Percentiles rank a stretch among this genome's conserved stretches.
phyloP scores from a whole-genome alignment of 2,797 vertebrate species.

The Gallinago solitaria region DNA sequence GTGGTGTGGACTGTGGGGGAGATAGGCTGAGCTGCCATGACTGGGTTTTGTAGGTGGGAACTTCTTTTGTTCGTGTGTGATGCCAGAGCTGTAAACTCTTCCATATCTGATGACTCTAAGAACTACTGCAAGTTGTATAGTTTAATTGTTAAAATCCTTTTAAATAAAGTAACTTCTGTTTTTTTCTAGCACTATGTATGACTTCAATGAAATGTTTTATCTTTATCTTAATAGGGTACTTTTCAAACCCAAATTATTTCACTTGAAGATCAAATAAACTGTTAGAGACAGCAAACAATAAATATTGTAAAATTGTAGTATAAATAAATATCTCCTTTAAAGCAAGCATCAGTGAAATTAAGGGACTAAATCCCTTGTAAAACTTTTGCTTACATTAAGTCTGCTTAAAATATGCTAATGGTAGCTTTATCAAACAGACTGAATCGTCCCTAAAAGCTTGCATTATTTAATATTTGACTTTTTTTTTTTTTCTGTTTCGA shows the following conservation, averaged over 20 bases:
- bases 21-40: background rate
- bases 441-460: background rate
- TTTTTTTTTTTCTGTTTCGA: background rate
- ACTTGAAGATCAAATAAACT: slow-evolving; percentile 20
- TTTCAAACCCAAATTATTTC: slow-evolving; percentile 31
- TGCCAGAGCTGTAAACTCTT: background rate
- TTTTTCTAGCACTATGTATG: background rate
- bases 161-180: background rate
- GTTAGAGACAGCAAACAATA: slow-evolving; percentile 22
- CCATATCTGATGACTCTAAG: background rate
- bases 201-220: background rate
- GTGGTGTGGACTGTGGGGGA: background rate
- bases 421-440: background rate
- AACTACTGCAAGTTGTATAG: background rate
- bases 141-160: background rate
- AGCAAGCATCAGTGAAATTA: background rate
- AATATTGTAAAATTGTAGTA: background rate
- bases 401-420: slow-evolving; percentile 1
- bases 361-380: background rate
- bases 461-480: slow-evolving; percentile 7
- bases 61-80: background rate
- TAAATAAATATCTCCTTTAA: slow-evolving; percentile 25
- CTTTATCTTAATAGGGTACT: slow-evolving; percentile 5
- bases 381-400: background rate
- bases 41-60: background rate